phyloP scores from a whole-genome alignment of 2,888 invertebrate species.

The Platycheirus rosarum region DNA sequence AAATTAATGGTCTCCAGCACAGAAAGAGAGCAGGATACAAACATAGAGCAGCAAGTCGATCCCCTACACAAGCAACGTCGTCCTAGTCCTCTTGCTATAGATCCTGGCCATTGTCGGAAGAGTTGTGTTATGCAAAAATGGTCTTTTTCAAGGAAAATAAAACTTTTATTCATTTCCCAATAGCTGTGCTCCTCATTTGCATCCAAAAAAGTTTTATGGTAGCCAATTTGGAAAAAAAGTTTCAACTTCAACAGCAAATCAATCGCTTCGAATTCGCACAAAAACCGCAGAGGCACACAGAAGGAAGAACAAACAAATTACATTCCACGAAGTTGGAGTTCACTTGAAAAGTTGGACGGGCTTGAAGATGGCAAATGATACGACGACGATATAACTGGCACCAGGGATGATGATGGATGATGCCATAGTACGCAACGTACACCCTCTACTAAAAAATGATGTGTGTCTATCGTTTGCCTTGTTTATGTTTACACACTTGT shows the following conservation, averaged over 20 bases:
- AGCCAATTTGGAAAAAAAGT: conserved; percentile 64
- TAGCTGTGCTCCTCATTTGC: conserved; percentile 60
- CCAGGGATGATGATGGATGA: conserved; percentile 45
- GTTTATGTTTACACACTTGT: conserved; percentile 65
- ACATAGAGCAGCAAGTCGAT: neutral
- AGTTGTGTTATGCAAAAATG: conserved; percentile 71
- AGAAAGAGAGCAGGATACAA: neutral
- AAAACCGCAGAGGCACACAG: conserved; percentile 31
- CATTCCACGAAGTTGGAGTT: conserved; percentile 71
- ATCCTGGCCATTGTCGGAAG: conserved; percentile 57
- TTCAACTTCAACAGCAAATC: conserved; percentile 63
- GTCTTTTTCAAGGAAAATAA: conserved; percentile 31
- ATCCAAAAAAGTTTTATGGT: conserved; percentile 51
- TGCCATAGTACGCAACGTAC: conserved; percentile 37
- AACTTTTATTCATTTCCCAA: conserved; percentile 42
- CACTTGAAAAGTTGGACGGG: conserved; percentile 64
- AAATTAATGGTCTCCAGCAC: conserved; percentile 78
- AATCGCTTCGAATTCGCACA: conserved; percentile 52
- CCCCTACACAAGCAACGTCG: neutral
- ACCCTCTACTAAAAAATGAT: conserved; percentile 44
- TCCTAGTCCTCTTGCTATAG: neutral
- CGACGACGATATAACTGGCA: conserved; percentile 12
- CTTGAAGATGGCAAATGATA: conserved; percentile 13
- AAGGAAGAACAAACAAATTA: conserved; percentile 69
- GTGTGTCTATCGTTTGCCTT: conserved; percentile 66